These are phyloP conservation scores for Agrypnus murinus DNA, from an alignment of 2,888 invertebrate species.

Conservation along the genomic window DNA sequence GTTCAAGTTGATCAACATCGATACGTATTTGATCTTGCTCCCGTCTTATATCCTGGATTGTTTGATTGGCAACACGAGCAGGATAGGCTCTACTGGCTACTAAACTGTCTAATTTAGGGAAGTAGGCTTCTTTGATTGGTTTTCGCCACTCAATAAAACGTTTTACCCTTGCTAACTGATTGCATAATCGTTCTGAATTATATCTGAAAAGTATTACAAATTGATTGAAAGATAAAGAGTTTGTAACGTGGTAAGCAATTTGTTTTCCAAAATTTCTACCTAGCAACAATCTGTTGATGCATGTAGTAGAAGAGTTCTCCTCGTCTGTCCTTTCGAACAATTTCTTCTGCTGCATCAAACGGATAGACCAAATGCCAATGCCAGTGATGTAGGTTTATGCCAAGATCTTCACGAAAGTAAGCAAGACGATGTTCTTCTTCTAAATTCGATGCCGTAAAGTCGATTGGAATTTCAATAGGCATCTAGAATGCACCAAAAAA, in stretches of 20 bases:
- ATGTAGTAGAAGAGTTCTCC: slow-evolving; percentile 89
- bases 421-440: slow-evolving; percentile 88
- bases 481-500: slow-evolving; percentile 67
- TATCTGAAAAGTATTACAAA: slow-evolving; percentile 77
- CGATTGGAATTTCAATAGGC: slow-evolving; percentile 80
- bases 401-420: slow-evolving; percentile 90
- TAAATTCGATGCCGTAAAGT: slow-evolving; percentile 83
- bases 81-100: slow-evolving; percentile 86
- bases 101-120: slow-evolving; percentile 87
- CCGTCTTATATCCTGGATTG: slow-evolving; percentile 78
- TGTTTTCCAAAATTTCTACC: slow-evolving; percentile 65
- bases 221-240: too few relatives aligned
- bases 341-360: slow-evolving; percentile 76
- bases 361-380: slow-evolving; percentile 94
- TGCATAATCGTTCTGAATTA: slow-evolving; percentile 84
- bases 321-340: slow-evolving; percentile 84
- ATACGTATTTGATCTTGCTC: slow-evolving; percentile 79
- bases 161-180: slow-evolving; percentile 78
- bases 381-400: slow-evolving; percentile 92
- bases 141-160: slow-evolving; percentile 79
- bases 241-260: slow-evolving; percentile 32
- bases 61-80: slow-evolving; percentile 77
- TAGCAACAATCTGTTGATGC: slow-evolving; percentile 81
- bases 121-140: slow-evolving; percentile 86
- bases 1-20: slow-evolving; percentile 82